These are phyloP conservation scores for Megaceryle torquata DNA, from an alignment of 2,113 vertebrate species.

Conservation along the genomic window DNA sequence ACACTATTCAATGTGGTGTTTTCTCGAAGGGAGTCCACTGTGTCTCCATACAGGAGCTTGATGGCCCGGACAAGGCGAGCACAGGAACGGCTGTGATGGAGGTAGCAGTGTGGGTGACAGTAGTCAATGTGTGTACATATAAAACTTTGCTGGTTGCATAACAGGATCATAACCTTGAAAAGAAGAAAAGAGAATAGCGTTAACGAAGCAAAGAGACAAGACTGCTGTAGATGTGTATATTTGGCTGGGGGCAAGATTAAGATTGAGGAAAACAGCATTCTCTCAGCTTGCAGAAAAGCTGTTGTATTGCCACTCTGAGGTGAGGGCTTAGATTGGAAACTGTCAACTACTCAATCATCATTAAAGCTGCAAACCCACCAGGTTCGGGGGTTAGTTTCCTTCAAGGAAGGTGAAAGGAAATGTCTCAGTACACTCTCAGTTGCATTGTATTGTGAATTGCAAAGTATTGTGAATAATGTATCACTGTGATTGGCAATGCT, in stretches of 20 bases:
- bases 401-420: background rate
- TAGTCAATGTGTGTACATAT: slow-evolving; percentile 96
- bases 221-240: background rate
- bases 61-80: slow-evolving; percentile 94
- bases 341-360: background rate
- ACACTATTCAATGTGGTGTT: slow-evolving; percentile 70
- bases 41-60: slow-evolving; percentile 94
- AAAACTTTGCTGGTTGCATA: slow-evolving; percentile 99
- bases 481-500: background rate
- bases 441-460: no score
- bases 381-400: background rate
- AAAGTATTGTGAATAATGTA: background rate
- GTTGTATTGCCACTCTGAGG: background rate
- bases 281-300: background rate
- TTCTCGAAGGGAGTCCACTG: slow-evolving; percentile 88
- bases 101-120: slow-evolving; percentile 97
- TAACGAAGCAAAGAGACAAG: background rate
- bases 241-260: background rate
- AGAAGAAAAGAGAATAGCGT: background rate
- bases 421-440: background rate
- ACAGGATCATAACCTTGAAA: slow-evolving; percentile 93
- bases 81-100: slow-evolving; percentile 95
- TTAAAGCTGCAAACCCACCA: background rate
- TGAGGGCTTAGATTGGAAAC: background rate
- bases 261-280: background rate